These are phyloP conservation scores for Porphyrio hochstetteri DNA, from an alignment of 2,113 vertebrate genomes.

Conservation along the genomic window DNA sequence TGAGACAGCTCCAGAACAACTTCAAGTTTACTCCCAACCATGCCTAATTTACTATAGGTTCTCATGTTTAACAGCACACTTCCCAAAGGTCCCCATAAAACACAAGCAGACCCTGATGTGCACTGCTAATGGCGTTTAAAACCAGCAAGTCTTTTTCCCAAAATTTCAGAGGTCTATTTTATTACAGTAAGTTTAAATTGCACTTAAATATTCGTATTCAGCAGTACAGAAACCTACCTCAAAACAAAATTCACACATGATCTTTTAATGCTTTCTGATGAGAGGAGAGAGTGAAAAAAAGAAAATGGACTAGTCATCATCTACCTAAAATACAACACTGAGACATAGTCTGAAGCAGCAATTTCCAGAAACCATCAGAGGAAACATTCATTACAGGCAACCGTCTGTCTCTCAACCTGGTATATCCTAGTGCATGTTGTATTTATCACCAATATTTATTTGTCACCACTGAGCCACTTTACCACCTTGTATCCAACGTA, in stretches of 20 bases:
- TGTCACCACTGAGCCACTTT: neutral
- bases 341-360: neutral
- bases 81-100: neutral
- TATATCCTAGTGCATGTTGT: too few relatives aligned
- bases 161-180: neutral
- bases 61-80: neutral
- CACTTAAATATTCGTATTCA: neutral
- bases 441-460: neutral
- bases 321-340: neutral
- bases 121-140: neutral
- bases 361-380: neutral
- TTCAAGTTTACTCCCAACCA: neutral
- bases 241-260: neutral
- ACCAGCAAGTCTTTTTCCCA: neutral
- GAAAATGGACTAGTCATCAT: neutral
- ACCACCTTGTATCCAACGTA: fast-evolving
- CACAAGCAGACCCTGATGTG: neutral
- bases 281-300: neutral
- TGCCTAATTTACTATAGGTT: neutral
- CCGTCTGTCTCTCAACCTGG: neutral
- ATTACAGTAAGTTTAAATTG: neutral
- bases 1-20: neutral
- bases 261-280: neutral
- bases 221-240: neutral
- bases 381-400: neutral